phyloP scores from a whole-genome alignment of 2,797 vertebrate genomes.

The Benthosema pterotum region DNA sequence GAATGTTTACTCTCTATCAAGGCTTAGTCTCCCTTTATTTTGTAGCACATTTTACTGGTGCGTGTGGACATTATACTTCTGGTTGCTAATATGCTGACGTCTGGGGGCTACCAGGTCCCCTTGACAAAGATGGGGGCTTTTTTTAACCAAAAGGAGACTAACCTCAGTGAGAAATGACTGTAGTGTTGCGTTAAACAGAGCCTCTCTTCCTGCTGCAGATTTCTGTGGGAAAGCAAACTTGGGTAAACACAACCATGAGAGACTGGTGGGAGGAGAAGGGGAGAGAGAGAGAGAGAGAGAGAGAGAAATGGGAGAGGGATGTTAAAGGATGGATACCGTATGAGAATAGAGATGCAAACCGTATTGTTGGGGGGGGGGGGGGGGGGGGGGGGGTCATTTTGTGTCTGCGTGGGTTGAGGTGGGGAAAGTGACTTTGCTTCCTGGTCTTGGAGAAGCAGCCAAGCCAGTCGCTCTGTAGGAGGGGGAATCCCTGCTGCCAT shows the following conservation, averaged over 20 bases:
- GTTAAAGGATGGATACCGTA: slow-evolving; percentile 17
- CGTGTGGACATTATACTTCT: background rate
- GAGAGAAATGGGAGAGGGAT: background rate
- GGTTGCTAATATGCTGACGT: background rate
- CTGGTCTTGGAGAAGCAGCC: slow-evolving; percentile 58
- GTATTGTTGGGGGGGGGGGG: slow-evolving; percentile 13
- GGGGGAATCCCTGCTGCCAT: slow-evolving; percentile 64
- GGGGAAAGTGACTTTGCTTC: slow-evolving; percentile 49
- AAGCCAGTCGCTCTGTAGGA: slow-evolving; percentile 60
- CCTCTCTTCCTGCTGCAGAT: slow-evolving; percentile 11
- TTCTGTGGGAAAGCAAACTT: slow-evolving; percentile 25
- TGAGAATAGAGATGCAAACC: slow-evolving; percentile 28
- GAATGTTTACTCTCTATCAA: background rate
- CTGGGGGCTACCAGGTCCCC: background rate
- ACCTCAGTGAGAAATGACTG: slow-evolving; percentile 8
- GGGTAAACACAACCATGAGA: slow-evolving; percentile 14
- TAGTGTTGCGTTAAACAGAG: slow-evolving; percentile 18
- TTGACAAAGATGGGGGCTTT: background rate
- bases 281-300: slow-evolving; percentile 4
- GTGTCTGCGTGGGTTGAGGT: slow-evolving; percentile 47
- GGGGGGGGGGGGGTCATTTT: slow-evolving; percentile 39
- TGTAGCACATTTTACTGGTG: background rate
- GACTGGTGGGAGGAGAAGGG: slow-evolving; percentile 4
- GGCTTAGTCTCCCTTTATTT: background rate
- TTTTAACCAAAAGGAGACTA: background rate